These are phyloP conservation scores for Cylas formicarius DNA, from an alignment of 1,140 invertebrate genomes.

Conservation along the genomic window DNA sequence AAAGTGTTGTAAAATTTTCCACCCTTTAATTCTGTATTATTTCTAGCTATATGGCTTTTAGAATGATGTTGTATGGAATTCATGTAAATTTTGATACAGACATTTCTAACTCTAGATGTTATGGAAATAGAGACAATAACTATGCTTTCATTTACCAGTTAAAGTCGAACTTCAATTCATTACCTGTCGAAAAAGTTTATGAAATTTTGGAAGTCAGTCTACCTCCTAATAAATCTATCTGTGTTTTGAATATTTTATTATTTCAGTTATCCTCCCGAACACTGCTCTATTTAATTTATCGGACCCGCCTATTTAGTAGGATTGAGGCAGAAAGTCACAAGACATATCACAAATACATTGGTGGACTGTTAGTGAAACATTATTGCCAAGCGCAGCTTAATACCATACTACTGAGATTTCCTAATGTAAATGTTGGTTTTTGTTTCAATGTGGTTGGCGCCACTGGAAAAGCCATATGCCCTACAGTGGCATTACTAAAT, in stretches of 20 bases:
- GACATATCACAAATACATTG: slow-evolving; percentile 9
- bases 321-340: slow-evolving; percentile 5
- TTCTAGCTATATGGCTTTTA: slow-evolving; percentile 17
- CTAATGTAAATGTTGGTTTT: slow-evolving; percentile 10
- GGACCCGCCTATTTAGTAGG: slow-evolving; percentile 13
- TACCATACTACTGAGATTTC: slow-evolving; percentile 9
- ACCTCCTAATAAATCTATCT: no score
- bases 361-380: slow-evolving; percentile 22
- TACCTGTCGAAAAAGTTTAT: slow-evolving; percentile 9
- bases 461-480: slow-evolving; percentile 20
- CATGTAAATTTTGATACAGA: slow-evolving; percentile 6
- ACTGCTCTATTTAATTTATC: slow-evolving; percentile 14
- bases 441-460: slow-evolving; percentile 11
- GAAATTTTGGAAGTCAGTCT: slow-evolving; percentile 18
- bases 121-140: slow-evolving; percentile 13
- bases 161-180: slow-evolving; percentile 10
- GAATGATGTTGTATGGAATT: slow-evolving; percentile 22
- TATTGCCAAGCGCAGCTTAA: slow-evolving; percentile 22
- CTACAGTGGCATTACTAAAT: slow-evolving; percentile 17
- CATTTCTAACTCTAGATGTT: background rate
- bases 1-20: background rate
- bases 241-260: slow-evolving; percentile 1
- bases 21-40: background rate
- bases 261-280: slow-evolving; percentile 14
- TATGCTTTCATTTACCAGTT: slow-evolving; percentile 15